Conservation (phyloP, 2,888 invertebrate species). For the Caenorhabditis japonica region DNA sequence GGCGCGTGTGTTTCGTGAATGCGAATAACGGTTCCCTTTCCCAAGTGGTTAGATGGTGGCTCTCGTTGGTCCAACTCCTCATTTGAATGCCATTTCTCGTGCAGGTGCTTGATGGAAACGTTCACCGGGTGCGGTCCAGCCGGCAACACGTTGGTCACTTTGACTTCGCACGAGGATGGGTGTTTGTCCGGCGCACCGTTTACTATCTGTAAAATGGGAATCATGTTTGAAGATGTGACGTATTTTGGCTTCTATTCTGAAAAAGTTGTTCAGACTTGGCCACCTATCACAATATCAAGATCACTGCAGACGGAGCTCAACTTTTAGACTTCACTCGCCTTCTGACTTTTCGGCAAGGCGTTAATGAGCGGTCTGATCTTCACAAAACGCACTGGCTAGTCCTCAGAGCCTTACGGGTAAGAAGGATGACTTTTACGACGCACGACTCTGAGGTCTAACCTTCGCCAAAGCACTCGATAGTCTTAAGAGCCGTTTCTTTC, state of each 20-base stretch:
- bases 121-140: slow-evolving; percentile 48
- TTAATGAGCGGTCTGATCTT: no score
- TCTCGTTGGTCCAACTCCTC: slow-evolving; percentile 34
- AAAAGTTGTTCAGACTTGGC: no score
- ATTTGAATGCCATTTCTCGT: slow-evolving; percentile 44
- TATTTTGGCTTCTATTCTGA: slow-evolving; percentile 4
- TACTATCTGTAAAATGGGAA: slow-evolving; percentile 30
- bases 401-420: no score
- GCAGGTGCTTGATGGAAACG: slow-evolving; percentile 53
- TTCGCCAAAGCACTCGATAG: no score
- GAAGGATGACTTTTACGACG: no score
- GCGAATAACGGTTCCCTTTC: slow-evolving; percentile 44
- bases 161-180: slow-evolving; percentile 52
- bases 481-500: no score
- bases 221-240: not conserved
- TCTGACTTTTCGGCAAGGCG: no score
- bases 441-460: no score
- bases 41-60: slow-evolving; percentile 31
- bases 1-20: slow-evolving; percentile 46
- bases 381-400: no score
- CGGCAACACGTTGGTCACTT: slow-evolving; percentile 51
- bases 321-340: no score
- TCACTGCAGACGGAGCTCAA: no score
- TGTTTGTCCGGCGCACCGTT: slow-evolving; percentile 54
- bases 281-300: no score